These are phyloP conservation scores for Sylvia atricapilla DNA, from an alignment of 2,113 vertebrate species.

Conservation along the genomic window DNA sequence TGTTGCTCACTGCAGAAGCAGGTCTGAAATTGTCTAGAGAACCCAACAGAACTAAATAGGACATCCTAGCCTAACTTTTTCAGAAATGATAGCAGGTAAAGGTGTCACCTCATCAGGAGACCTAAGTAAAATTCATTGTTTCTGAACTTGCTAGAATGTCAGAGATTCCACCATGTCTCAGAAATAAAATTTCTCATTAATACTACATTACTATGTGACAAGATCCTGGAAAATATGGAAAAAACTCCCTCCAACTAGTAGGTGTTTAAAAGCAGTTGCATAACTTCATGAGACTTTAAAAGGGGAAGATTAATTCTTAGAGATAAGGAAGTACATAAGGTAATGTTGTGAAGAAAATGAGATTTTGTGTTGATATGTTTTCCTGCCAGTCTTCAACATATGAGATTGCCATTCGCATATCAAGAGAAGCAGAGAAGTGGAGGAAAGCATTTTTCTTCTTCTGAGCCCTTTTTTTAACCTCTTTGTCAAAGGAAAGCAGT, in stretches of 20 bases:
- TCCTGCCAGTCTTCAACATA: background rate
- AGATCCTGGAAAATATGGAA: background rate
- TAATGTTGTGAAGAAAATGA: background rate
- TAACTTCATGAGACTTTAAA: background rate
- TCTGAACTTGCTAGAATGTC: background rate
- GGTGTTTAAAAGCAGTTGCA: background rate
- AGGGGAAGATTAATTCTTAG: background rate
- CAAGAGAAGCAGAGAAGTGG: background rate
- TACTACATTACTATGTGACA: background rate
- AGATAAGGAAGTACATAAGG: background rate
- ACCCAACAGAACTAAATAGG: background rate
- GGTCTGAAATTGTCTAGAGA: background rate
- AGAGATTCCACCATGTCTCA: background rate
- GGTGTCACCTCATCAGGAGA: background rate
- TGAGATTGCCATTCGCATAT: background rate
- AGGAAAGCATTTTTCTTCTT: background rate
- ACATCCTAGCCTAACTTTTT: background rate
- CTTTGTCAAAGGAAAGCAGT: background rate
- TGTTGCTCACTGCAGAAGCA: background rate
- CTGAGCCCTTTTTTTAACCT: background rate
- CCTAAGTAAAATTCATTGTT: background rate
- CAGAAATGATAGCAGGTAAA: background rate
- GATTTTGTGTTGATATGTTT: background rate
- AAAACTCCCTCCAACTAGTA: background rate
- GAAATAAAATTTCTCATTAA: background rate